Evolutionary conservation across 2,113 vertebrate genomes (phyloP), one percentile per base, ranked within the genome.

Genomic region (Tupaia tana): DNA sequence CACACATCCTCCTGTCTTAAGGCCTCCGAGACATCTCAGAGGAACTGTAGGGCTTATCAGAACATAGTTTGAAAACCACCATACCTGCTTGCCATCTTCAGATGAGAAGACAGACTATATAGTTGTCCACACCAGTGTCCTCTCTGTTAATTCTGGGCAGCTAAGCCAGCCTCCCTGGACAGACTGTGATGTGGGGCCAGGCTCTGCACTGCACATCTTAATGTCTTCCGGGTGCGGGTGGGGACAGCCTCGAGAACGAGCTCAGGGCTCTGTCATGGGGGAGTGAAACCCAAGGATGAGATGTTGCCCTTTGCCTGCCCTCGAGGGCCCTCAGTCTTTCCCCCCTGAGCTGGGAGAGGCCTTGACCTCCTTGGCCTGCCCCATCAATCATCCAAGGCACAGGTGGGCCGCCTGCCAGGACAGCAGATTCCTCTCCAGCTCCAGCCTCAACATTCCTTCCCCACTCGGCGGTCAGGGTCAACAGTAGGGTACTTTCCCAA

Each of bases 401-500:
- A 80, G 88, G 64, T 92, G 94, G 95, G 94, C 95, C 20, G 43
- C 67, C 73, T 86, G 89, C 96, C 94, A 89, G 67, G 90, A 95
- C 31, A 95, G 94, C 95, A 95, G 97, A 8, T 95, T 96, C 96
- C 82, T 64, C 97, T 95, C 59, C 56, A 96, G 22, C 7, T 86
- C 93, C 70, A 34, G 87, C 87, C 71, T 93, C 91, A 94, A 97
- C 94, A 95, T 98, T 98, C 98, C 96, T 98, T 93, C 96, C 73
- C 96, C 94, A 92, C 95, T 91, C 1, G 31, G 92, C 89, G 95
- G 93, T 96, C 93, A 98, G 80, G 98, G 97, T 98, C 97, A 98
- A 97, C 95, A 87, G 82, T 91, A 95, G 96, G 94, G 86, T 74
- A 97, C 95, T 98, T 98, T 98, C 96, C 97, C 98, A 97, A 97